Percentiles rank a stretch among this genome's conserved stretches.
Conservation (phyloP, 2,888 invertebrate genomes). For the Hirtodrosophila trivittata region DNA sequence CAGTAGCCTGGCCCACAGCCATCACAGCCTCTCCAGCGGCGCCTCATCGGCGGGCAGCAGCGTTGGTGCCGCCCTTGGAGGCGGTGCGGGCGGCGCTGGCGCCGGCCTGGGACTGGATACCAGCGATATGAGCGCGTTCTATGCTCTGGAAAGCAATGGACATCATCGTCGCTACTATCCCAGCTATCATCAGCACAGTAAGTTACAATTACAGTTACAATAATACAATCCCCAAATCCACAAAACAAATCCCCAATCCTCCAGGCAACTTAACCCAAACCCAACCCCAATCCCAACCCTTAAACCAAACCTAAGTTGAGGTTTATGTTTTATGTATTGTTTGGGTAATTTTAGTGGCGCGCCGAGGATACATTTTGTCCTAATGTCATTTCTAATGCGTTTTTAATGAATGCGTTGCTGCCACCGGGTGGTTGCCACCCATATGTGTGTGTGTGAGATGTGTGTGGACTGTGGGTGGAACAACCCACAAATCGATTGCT, state of each 20-base stretch:
- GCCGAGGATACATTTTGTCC: constrained; percentile 67
- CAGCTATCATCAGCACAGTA: constrained; percentile 84
- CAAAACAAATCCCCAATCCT: too few relatives aligned
- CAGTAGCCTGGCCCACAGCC: constrained; percentile 78
- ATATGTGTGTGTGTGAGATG: not conserved
- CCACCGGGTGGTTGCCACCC: constrained; percentile 12
- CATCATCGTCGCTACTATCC: constrained; percentile 84
- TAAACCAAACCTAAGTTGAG: constrained; percentile 19
- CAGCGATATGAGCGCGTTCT: constrained; percentile 84
- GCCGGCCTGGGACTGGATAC: constrained; percentile 81
- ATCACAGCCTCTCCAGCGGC: constrained; percentile 81
- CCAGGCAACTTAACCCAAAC: not conserved
- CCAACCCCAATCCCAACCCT: too few relatives aligned
- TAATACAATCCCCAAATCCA: not conserved
- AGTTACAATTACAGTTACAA: constrained; percentile 58
- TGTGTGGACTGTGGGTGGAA: constrained; percentile 4
- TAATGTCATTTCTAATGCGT: constrained; percentile 80
- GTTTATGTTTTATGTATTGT: constrained; percentile 61
- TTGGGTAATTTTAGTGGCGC: constrained; percentile 67
- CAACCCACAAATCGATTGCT: constrained; percentile 79
- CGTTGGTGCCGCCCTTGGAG: constrained; percentile 74
- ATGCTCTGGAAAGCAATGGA: constrained; percentile 83
- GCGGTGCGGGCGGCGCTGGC: constrained; percentile 71
- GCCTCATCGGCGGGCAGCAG: constrained; percentile 81
- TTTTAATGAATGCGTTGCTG: constrained; percentile 73